Conservation (phyloP, 2,888 invertebrate genomes). For the Mesochorus sp. region DNA sequence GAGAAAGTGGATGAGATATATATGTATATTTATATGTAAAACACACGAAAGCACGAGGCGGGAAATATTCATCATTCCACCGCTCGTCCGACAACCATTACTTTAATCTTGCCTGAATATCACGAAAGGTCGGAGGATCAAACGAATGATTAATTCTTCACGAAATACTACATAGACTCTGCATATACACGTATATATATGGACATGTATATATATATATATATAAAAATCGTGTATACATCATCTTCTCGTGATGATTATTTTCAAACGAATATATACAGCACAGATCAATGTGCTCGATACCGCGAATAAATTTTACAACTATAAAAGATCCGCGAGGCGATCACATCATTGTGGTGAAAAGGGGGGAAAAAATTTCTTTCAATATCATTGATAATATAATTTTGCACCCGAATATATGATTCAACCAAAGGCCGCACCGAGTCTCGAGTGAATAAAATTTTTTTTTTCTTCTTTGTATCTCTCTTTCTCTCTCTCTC, state of each 20-base stretch:
- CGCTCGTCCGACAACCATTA: constrained; percentile 64
- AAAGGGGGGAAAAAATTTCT: too few relatives aligned
- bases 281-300: background rate
- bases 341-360: too few relatives aligned
- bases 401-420: too few relatives aligned
- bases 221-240: constrained; percentile 9
- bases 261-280: constrained; percentile 27
- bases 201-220: constrained; percentile 7
- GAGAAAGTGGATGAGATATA: constrained; percentile 64
- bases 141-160: constrained; percentile 68
- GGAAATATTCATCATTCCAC: constrained; percentile 66
- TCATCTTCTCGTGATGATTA: constrained; percentile 34
- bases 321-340: too few relatives aligned
- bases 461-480: constrained; percentile 18
- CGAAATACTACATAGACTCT: constrained; percentile 50
- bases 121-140: constrained; percentile 65
- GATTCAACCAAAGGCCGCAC: too few relatives aligned
- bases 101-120: constrained; percentile 65
- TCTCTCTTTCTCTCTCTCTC: constrained; percentile 15
- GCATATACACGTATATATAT: constrained; percentile 13
- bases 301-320: background rate
- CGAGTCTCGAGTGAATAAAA: constrained; percentile 28
- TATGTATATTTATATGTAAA: background rate
- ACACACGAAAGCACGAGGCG: constrained; percentile 57
- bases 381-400: too few relatives aligned